Evolutionary conservation across 2,113 vertebrate genomes (phyloP).

Genomic region (Patagioenas fasciata): DNA sequence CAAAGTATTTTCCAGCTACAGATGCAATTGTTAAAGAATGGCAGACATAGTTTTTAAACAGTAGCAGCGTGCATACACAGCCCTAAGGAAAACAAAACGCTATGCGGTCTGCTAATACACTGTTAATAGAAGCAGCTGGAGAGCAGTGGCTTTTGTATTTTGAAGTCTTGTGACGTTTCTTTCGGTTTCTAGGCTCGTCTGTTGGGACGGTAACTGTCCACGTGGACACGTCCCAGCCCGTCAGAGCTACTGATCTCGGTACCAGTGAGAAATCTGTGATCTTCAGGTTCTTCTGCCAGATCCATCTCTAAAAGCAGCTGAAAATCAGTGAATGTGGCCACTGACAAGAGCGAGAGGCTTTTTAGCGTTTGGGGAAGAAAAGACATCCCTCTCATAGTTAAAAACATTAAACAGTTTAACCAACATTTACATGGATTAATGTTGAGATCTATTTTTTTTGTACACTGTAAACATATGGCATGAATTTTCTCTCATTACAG

Average conservation of each 20-base stretch:
- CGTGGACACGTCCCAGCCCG: not conserved
- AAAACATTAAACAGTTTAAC: conserved; percentile 55
- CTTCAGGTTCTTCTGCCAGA: not conserved
- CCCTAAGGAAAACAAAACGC: not conserved
- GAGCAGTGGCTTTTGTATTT: not conserved
- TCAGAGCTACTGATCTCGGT: not conserved
- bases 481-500: conserved; percentile 81
- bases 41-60: not conserved
- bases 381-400: not conserved
- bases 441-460: conserved; percentile 53
- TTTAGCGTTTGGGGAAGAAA: conserved; percentile 5
- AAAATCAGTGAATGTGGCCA: not conserved
- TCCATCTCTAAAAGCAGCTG: not conserved
- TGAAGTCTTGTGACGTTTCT: not conserved
- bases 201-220: not conserved
- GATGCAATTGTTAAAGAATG: not conserved
- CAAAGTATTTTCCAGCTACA: not conserved
- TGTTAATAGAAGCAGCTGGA: not conserved
- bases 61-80: not conserved
- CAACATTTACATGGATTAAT: conserved; percentile 59
- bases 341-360: not conserved
- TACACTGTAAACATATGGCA: conserved; percentile 81
- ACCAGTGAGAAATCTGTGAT: not conserved
- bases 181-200: not conserved
- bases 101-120: not conserved